Percentiles rank a stretch among this genome's conserved stretches.
Evolutionary conservation across 2,113 vertebrate species (phyloP).

Genomic region (Blennius ocellaris): DNA sequence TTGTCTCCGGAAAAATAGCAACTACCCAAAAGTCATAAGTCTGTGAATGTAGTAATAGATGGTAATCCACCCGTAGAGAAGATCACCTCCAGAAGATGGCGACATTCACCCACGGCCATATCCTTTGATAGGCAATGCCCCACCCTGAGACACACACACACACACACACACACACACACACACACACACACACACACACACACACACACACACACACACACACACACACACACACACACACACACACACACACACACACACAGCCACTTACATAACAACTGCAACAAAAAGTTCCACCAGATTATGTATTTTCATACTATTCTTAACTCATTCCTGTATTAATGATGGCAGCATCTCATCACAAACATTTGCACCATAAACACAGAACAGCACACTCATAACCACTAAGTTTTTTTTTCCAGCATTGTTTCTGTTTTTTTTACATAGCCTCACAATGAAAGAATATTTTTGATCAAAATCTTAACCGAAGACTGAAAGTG

Average conservation of each 20-base stretch:
- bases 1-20: too few relatives aligned
- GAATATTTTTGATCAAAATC: too few relatives aligned
- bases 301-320: conserved; percentile 1
- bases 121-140: conserved; percentile 3
- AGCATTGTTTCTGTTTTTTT: too few relatives aligned
- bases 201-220: neutral
- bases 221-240: neutral
- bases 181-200: neutral
- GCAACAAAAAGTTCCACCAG: neutral
- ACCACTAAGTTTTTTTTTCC: too few relatives aligned
- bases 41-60: too few relatives aligned
- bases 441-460: too few relatives aligned
- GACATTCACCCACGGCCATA: conserved; percentile 3
- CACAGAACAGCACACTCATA: neutral
- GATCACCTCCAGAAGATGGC: conserved; percentile 61
- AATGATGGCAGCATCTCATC: neutral
- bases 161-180: neutral
- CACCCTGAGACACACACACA: conserved; percentile 33
- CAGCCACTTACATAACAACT: neutral
- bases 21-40: too few relatives aligned
- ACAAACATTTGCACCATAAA: neutral
- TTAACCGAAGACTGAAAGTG: neutral
- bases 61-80: too few relatives aligned
- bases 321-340: neutral
- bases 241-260: too few relatives aligned